Percentiles rank a stretch among this genome's conserved stretches.
Conservation (phyloP, 2,888 invertebrate species). For the Thera britannica region DNA sequence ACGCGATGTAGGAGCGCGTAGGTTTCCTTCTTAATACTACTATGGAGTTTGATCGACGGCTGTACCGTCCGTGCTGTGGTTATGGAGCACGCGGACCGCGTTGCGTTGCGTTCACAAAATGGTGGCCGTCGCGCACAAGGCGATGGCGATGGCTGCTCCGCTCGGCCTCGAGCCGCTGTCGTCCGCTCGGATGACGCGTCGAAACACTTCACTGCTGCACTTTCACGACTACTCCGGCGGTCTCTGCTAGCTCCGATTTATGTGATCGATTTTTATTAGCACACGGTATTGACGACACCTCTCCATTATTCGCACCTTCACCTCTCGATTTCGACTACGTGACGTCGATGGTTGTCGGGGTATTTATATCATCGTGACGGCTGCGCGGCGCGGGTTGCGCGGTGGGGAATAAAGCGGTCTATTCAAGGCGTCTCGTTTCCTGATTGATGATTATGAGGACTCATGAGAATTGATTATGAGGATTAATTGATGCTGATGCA, state of each 20-base stretch:
- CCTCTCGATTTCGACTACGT: conserved; percentile 83
- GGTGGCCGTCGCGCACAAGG: conserved; percentile 66
- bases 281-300: conserved; percentile 79
- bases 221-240: conserved; percentile 79
- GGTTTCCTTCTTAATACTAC: conserved; percentile 15
- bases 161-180: conserved; percentile 78
- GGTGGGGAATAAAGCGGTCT: conserved; percentile 72
- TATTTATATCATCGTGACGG: conserved; percentile 75
- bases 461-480: background rate
- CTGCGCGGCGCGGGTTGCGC: conserved; percentile 69
- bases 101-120: conserved; percentile 65
- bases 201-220: conserved; percentile 78
- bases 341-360: conserved; percentile 68
- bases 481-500: background rate
- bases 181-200: conserved; percentile 81
- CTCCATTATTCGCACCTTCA: conserved; percentile 81
- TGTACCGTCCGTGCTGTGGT: conserved; percentile 54
- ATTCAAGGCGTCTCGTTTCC: conserved; percentile 42
- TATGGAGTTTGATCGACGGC: conserved; percentile 21
- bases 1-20: background rate
- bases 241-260: conserved; percentile 80
- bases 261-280: conserved; percentile 72
- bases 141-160: conserved; percentile 51
- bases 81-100: conserved; percentile 52
- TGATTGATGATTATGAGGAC: conserved; percentile 1